Conservation (phyloP, 64 coral and sea anemone genomes). For the Astreopora myriophthalma region DNA sequence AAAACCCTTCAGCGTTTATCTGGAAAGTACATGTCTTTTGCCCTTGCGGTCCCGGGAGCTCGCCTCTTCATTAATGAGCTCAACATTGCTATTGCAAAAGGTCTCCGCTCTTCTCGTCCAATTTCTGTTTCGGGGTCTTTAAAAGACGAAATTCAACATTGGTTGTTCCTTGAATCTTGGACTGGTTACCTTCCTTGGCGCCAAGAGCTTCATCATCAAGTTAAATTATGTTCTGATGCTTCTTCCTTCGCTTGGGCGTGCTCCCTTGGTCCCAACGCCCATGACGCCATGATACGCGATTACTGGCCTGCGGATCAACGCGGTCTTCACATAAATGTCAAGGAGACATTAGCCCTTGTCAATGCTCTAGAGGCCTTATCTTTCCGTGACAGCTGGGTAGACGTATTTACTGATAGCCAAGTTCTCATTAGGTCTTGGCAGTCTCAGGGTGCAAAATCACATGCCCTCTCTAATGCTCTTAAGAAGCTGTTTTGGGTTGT, state of each 20-base stretch:
- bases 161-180: constrained; percentile 63
- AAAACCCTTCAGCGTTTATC: not conserved
- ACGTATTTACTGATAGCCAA: constrained; percentile 3
- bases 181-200: constrained; percentile 29
- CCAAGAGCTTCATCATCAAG: not conserved
- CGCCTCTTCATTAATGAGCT: constrained; percentile 16
- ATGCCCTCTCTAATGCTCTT: not conserved
- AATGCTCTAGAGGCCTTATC: constrained; percentile 10
- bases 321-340: not conserved
- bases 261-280: not conserved
- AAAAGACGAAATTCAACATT: constrained; percentile 36
- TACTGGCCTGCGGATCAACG: not conserved
- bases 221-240: constrained; percentile 30
- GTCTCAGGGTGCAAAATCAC: not conserved
- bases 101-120: not conserved
- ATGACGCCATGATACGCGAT: not conserved
- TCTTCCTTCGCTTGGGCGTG: constrained; percentile 70
- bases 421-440: not conserved
- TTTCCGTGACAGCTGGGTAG: constrained; percentile 28
- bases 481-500: constrained; percentile 16
- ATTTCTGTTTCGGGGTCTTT: not conserved
- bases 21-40: constrained; percentile 16
- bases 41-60: constrained; percentile 7
- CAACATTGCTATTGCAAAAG: not conserved
- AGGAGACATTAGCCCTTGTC: constrained; percentile 20